Evolutionary conservation across 2,797 vertebrate species (phyloP).

Genomic region (Trematomus bernacchii): DNA sequence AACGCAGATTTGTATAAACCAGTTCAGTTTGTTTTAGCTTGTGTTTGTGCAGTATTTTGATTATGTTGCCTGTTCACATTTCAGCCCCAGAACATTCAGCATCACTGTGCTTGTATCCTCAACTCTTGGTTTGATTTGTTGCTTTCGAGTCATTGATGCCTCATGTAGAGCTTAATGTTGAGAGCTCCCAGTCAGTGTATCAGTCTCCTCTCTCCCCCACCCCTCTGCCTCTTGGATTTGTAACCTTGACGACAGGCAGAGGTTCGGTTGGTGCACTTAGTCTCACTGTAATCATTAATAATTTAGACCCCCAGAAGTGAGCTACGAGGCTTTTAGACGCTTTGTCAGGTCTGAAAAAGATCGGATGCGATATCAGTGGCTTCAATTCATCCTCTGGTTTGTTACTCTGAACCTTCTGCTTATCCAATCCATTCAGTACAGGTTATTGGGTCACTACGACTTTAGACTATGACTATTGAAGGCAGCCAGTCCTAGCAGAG

Average conservation of each 20-base stretch:
- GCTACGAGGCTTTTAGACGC: conserved; percentile 81
- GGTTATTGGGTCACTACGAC: conserved; percentile 13
- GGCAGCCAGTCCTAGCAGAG: conserved; percentile 48
- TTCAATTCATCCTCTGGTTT: conserved; percentile 49
- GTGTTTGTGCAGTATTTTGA: conserved; percentile 71
- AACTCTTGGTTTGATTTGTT: conserved; percentile 75
- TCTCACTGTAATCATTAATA: conserved; percentile 86
- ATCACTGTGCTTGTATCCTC: conserved; percentile 71
- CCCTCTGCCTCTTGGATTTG: conserved; percentile 79
- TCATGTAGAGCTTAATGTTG: conserved; percentile 73
- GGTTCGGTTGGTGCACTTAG: conserved; percentile 82
- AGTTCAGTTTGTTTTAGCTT: conserved; percentile 45
- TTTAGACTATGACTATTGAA: conserved; percentile 18
- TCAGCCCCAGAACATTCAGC: conserved; percentile 79
- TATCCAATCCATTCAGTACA: conserved; percentile 29
- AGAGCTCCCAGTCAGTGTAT: conserved; percentile 64
- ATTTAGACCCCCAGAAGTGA: conserved; percentile 85
- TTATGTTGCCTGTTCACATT: conserved; percentile 74
- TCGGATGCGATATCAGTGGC: conserved; percentile 64
- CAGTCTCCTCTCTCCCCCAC: conserved; percentile 30
- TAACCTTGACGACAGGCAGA: conserved; percentile 89
- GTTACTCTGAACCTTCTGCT: conserved; percentile 41
- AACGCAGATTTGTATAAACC: conserved; percentile 28
- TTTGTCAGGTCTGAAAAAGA: conserved; percentile 78
- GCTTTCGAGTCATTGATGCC: conserved; percentile 78